Evolutionary conservation across 2,113 vertebrate genomes (phyloP), one percentile per base, ranked within the genome.

Genomic region (Fukomys damarensis): DNA sequence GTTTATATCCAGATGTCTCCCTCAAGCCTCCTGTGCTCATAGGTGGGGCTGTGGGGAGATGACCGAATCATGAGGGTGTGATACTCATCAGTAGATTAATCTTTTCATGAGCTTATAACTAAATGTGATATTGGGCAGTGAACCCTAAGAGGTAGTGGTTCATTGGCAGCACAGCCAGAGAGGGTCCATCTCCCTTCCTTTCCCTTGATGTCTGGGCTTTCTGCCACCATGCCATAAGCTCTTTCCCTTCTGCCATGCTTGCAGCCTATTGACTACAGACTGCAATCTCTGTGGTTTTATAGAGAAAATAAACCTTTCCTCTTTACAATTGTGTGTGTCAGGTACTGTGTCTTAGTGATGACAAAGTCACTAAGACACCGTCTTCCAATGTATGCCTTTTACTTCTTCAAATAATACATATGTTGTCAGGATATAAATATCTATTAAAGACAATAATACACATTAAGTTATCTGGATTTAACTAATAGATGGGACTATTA

Each of bases 401-500:
- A 86, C 38, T 58, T 87, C 38, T 86, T 95, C 30, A 80, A 86
- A 91, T 65, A 70, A 9, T 17, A 41, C 81, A 32, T 74, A 86
- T 89, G 28, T 22, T 93, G 0, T 56, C 35, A 77, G 32, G 32
- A 91, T 66, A 95, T 49, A 94, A 81, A 77, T 43, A 89, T 8
- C 59, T 74, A 43, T 38, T 74, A 43, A 43, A 28, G 70, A 43
- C 24, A 43, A 43, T 43, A 43, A 74, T 74, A 49, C 6, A 9
- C 49, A 76, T 30, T 76, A 91, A 93, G 56, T 14, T 92, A 32
- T 90, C 65, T 96, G 54, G 19, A 91, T 30, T 65, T 86, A 92
- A 86, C 35, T 85, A 95, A 93, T 91, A 92, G 86, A 56, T 43
- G 38, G 12, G 91, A 89, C 20, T 91, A 79, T 74, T 32, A 91